Evolutionary conservation across 2,888 invertebrate species (phyloP).

Genomic region (Dryadula phaetusa): DNA sequence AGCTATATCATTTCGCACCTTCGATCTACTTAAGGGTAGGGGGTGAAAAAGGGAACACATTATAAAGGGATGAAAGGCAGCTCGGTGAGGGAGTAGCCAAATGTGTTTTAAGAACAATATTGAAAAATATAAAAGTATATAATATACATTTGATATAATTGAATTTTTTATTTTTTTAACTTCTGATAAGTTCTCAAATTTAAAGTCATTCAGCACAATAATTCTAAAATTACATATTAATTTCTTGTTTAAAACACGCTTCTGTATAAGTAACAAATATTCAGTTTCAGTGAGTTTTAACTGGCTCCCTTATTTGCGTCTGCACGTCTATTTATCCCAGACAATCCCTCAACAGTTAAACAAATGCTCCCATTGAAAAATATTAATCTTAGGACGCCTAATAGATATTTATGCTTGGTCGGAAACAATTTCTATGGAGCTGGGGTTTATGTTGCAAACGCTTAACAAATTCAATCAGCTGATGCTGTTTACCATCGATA

Average conservation of each 20-base stretch:
- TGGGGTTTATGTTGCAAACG: slow-evolving; percentile 59
- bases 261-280: slow-evolving; percentile 29
- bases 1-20: slow-evolving; percentile 82
- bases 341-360: slow-evolving; percentile 65
- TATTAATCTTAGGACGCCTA: slow-evolving; percentile 76
- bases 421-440: slow-evolving; percentile 73
- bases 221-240: not conserved
- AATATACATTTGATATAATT: too few species aligned
- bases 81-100: not conserved
- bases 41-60: slow-evolving; percentile 47
- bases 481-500: slow-evolving; percentile 68
- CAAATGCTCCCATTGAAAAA: slow-evolving; percentile 72
- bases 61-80: slow-evolving; percentile 36
- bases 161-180: not conserved
- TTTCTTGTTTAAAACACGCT: slow-evolving; percentile 13
- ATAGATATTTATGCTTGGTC: slow-evolving; percentile 82
- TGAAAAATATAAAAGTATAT: slow-evolving; percentile 2
- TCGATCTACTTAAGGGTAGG: slow-evolving; percentile 49
- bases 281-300: slow-evolving; percentile 44
- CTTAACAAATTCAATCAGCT: slow-evolving; percentile 70
- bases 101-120: slow-evolving; percentile 17
- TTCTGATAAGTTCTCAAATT: too few species aligned
- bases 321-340: slow-evolving; percentile 50
- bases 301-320: slow-evolving; percentile 73
- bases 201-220: not conserved